Percentiles rank a stretch among this genome's conserved stretches.
Conservation (phyloP, 2,888 invertebrate species). For the Philereme transversata region DNA sequence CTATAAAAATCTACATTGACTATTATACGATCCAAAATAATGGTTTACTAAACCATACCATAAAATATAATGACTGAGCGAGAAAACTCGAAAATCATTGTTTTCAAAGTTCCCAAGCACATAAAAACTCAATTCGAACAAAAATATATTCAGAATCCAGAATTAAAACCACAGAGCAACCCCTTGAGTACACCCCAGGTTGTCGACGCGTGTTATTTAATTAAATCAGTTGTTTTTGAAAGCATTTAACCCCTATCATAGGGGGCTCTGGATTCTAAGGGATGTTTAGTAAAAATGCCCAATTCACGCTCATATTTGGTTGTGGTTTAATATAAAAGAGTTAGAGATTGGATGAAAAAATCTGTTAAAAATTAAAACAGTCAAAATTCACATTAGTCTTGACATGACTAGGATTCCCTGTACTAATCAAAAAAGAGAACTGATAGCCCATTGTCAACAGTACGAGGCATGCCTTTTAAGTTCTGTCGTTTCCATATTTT, state of each 20-base stretch:
- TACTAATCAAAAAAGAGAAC: background rate
- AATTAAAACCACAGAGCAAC: conserved; percentile 12
- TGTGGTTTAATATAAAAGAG: conserved; percentile 17
- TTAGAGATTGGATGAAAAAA: conserved; percentile 23
- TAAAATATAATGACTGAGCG: too few relatives aligned
- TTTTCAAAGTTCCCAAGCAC: background rate
- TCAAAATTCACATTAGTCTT: too few relatives aligned
- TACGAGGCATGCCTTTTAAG: too few relatives aligned
- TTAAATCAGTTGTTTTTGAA: conserved; percentile 42
- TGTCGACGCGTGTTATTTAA: conserved; percentile 37
- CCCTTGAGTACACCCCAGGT: background rate
- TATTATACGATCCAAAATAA: too few relatives aligned
- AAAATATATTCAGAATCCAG: conserved; percentile 9
- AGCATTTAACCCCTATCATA: conserved; percentile 53
- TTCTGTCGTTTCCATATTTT: too few relatives aligned
- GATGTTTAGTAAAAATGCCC: conserved; percentile 55
- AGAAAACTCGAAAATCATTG: too few relatives aligned
- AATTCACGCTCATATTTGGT: conserved; percentile 46
- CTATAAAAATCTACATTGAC: too few relatives aligned
- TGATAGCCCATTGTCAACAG: too few relatives aligned
- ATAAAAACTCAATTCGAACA: background rate
- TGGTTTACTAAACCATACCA: too few relatives aligned
- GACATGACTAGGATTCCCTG: background rate
- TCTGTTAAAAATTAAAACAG: too few relatives aligned
- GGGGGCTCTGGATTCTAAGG: conserved; percentile 40